phyloP scores from a whole-genome alignment of 2,888 invertebrate species.

The Pelosia muscerda region DNA sequence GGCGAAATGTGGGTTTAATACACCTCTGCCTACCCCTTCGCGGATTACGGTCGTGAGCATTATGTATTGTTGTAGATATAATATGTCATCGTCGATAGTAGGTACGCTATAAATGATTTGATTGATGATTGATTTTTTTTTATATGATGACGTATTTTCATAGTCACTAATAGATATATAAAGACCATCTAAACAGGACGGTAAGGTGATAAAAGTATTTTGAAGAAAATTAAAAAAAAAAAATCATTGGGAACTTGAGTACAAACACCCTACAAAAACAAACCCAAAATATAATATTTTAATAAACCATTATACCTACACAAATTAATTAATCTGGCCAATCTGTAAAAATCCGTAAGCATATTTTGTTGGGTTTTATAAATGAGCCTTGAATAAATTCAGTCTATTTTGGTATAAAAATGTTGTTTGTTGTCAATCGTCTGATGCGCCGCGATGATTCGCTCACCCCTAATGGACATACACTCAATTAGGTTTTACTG shows the following conservation, averaged over 20 bases:
- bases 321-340: constrained; percentile 37
- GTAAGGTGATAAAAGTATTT: no score
- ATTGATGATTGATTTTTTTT: no score
- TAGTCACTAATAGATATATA: no score
- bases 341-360: constrained; percentile 12
- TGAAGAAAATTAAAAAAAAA: constrained; percentile 36
- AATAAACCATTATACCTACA: constrained; percentile 45
- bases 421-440: constrained; percentile 54
- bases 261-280: background rate
- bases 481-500: constrained; percentile 84
- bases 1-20: no score
- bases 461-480: constrained; percentile 75
- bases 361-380: constrained; percentile 33
- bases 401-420: constrained; percentile 42
- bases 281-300: constrained; percentile 32
- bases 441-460: constrained; percentile 49
- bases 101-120: no score
- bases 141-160: no score
- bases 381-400: constrained; percentile 43
- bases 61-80: no score
- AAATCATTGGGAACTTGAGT: constrained; percentile 28
- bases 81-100: no score
- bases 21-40: no score
- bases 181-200: no score
- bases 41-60: no score